Evolutionary conservation across 1,140 invertebrate species (phyloP).

Genomic region (Macrostomum lignano): DNA sequence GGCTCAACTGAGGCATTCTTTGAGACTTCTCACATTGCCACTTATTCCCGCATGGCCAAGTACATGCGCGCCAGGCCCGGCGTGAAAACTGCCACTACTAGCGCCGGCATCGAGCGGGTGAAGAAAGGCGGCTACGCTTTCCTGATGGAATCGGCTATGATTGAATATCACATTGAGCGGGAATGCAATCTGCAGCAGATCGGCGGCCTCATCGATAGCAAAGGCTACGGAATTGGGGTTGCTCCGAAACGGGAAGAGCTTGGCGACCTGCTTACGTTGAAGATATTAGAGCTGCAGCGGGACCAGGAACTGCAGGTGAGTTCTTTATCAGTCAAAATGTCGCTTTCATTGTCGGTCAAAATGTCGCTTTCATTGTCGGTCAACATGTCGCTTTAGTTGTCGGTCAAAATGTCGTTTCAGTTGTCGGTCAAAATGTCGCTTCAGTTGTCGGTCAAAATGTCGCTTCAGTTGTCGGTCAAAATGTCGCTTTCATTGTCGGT

Average conservation of each 20-base stretch:
- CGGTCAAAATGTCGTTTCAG: too few species aligned
- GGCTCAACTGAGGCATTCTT: conserved; percentile 8
- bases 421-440: too few species aligned
- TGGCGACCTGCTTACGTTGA: conserved; percentile 52
- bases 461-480: too few species aligned
- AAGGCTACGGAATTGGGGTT: conserved; percentile 36
- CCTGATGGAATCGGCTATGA: conserved; percentile 89
- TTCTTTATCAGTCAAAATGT: too few species aligned
- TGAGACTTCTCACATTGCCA: too few species aligned
- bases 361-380: too few species aligned
- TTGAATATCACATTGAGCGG: conserved; percentile 49
- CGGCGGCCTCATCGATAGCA: conserved; percentile 61
- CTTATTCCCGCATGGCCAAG: conserved; percentile 66
- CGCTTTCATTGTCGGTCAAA: too few species aligned
- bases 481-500: too few species aligned
- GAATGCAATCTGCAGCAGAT: too few species aligned
- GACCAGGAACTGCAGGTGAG: too few species aligned
- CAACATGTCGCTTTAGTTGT: too few species aligned
- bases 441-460: too few species aligned
- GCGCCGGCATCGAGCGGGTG: conserved; percentile 54
- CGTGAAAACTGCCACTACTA: conserved; percentile 47
- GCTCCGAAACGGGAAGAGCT: conserved; percentile 48
- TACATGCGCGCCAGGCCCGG: conserved; percentile 12
- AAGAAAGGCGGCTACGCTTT: conserved; percentile 76
- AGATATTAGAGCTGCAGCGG: neutral